Evolutionary conservation across 1,140 invertebrate species (phyloP).

Genomic region (Pogonognathellus flavescens): DNA sequence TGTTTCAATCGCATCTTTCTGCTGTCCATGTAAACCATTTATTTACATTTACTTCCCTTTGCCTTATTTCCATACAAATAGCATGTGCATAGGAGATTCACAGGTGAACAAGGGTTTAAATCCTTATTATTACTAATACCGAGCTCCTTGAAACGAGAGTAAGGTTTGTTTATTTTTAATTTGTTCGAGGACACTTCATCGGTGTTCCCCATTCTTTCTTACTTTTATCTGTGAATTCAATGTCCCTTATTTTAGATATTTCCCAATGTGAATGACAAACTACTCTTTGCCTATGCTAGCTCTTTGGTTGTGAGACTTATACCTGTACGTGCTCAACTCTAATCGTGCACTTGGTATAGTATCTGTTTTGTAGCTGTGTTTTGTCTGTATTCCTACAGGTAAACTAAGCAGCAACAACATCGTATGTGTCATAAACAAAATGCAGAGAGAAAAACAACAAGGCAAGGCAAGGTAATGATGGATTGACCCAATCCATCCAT

Average conservation of each 20-base stretch:
- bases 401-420: background rate
- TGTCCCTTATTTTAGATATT: background rate
- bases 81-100: background rate
- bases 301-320: background rate
- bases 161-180: background rate
- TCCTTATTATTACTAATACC: too few relatives aligned
- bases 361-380: background rate
- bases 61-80: background rate
- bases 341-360: background rate
- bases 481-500: constrained; percentile 13
- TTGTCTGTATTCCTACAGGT: too few relatives aligned
- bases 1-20: too few relatives aligned
- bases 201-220: constrained; percentile 26
- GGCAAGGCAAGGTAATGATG: constrained; percentile 34
- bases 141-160: background rate
- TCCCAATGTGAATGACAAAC: background rate
- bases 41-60: background rate
- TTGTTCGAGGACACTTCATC: constrained; percentile 2
- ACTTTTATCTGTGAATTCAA: constrained; percentile 9
- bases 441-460: background rate
- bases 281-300: background rate
- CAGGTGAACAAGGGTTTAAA: too few relatives aligned
- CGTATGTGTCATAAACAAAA: constrained; percentile 26
- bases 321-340: background rate
- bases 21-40: too few relatives aligned